phyloP scores from a whole-genome alignment of 1,140 invertebrate genomes.

The Philotrypesis tridentata region DNA sequence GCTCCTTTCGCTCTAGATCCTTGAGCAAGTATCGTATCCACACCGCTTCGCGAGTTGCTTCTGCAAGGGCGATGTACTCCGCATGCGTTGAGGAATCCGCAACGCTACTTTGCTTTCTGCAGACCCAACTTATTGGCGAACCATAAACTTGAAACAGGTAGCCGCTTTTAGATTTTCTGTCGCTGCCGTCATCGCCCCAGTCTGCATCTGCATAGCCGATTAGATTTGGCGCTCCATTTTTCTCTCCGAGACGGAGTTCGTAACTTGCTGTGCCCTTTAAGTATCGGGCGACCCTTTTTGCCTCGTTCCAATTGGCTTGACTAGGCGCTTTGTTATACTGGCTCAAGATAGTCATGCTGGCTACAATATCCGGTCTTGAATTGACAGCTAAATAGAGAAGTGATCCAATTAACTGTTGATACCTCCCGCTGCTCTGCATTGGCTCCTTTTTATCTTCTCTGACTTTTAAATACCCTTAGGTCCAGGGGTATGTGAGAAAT shows the following conservation, averaged over 20 bases:
- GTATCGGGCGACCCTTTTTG: constrained; percentile 60
- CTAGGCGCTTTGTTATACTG: constrained; percentile 56
- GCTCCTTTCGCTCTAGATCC: background rate
- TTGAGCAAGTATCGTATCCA: constrained; percentile 10
- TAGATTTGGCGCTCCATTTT: background rate
- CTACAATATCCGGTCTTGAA: constrained; percentile 65
- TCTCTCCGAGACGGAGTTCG: constrained; percentile 34
- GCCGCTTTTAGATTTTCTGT: constrained; percentile 53
- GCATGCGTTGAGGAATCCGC: constrained; percentile 53
- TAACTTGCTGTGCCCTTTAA: constrained; percentile 52
- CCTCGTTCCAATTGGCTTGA: constrained; percentile 57
- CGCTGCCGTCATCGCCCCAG: constrained; percentile 47
- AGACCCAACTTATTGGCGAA: constrained; percentile 42
- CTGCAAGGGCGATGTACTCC: constrained; percentile 39
- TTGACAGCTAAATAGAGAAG: constrained; percentile 63
- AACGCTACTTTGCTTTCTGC: constrained; percentile 44
- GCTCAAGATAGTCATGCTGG: constrained; percentile 58
- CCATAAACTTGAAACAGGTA: constrained; percentile 46
- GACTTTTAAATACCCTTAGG: background rate
- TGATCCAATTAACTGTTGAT: constrained; percentile 58
- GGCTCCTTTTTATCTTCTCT: background rate
- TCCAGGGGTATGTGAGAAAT: constrained; percentile 24
- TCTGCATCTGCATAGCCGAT: too few species aligned
- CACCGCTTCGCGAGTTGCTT: constrained; percentile 18
- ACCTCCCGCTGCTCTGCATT: constrained; percentile 28